Conservation (phyloP, 2,797 vertebrate species). For the Coilia nasus region DNA sequence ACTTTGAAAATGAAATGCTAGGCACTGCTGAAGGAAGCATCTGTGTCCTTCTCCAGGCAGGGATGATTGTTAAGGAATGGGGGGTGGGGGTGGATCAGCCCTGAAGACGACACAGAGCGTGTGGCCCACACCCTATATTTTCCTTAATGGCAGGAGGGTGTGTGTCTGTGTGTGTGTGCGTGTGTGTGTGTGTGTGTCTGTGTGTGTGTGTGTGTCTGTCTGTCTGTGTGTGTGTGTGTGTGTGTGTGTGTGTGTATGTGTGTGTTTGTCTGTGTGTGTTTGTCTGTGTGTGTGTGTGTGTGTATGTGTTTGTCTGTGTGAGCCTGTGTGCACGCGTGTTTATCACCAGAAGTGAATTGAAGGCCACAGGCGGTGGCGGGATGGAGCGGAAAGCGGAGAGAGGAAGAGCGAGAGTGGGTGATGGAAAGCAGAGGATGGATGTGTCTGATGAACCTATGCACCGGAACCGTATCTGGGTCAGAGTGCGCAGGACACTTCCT, state of each 20-base stretch:
- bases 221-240: no score
- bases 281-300: conserved; percentile 6
- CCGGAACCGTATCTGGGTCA: conserved; percentile 57
- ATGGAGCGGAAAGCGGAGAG: not conserved
- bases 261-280: no score
- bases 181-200: not conserved
- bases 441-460: conserved; percentile 13
- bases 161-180: not conserved
- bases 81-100: not conserved
- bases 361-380: not conserved
- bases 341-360: conserved; percentile 7
- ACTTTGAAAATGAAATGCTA: not conserved
- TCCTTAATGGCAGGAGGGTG: not conserved
- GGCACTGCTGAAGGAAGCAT: not conserved
- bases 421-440: not conserved
- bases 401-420: not conserved
- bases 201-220: no score
- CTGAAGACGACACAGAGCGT: conserved; percentile 2
- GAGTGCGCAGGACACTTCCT: conserved; percentile 51
- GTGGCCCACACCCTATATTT: conserved; percentile 14
- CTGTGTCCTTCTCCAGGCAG: conserved; percentile 11
- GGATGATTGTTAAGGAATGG: conserved; percentile 1
- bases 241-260: no score
- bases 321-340: not conserved
- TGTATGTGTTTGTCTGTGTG: no score